Evolutionary conservation across 2,113 vertebrate genomes (phyloP).

Genomic region (Orthonyx spaldingii): DNA sequence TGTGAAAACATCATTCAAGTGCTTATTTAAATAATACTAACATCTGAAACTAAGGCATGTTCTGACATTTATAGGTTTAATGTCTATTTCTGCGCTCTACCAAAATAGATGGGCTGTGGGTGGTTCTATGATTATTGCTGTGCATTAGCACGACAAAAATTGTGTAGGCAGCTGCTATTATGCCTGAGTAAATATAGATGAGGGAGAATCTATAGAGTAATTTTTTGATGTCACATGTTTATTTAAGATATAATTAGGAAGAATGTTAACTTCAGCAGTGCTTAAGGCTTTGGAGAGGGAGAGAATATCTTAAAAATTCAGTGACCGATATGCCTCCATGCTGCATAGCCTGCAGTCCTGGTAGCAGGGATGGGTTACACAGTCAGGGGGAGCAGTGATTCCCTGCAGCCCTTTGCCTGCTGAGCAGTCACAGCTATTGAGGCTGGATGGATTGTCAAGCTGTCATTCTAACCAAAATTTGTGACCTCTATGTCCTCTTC

Average conservation of each 20-base stretch:
- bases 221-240: slow-evolving; percentile 18
- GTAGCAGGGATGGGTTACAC: neutral
- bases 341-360: accelerated
- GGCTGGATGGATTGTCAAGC: neutral
- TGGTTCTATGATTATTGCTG: slow-evolving; percentile 52
- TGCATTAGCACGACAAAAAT: slow-evolving; percentile 62
- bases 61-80: slow-evolving; percentile 72
- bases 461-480: neutral
- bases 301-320: neutral
- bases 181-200: slow-evolving; percentile 56
- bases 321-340: neutral
- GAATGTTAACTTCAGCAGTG: neutral
- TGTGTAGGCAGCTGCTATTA: slow-evolving; percentile 51
- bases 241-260: slow-evolving; percentile 31
- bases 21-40: slow-evolving; percentile 72
- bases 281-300: neutral
- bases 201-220: slow-evolving; percentile 33
- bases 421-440: neutral
- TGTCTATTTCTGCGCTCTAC: slow-evolving; percentile 57
- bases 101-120: slow-evolving; percentile 63
- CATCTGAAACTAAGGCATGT: slow-evolving; percentile 51
- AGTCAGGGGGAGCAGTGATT: neutral
- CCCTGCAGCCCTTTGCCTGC: neutral
- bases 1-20: slow-evolving; percentile 46
- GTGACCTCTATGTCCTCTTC: neutral